Base-by-base conservation (phyloP, 2,888 invertebrate genomes). In the Automeris io region DNA sequence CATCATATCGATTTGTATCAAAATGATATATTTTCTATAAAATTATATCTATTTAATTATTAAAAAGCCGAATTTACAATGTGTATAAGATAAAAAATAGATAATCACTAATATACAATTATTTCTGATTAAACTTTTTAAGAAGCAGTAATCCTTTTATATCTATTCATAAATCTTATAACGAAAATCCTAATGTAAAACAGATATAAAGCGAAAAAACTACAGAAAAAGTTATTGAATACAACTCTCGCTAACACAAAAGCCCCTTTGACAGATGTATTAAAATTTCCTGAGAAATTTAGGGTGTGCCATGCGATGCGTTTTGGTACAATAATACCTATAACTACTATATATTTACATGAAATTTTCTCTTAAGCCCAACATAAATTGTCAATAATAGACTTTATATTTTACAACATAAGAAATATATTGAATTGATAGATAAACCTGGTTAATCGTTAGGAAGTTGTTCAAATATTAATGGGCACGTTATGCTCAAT, bases 401-500 rank as follows among this genome's bases (percentile, higher is more conserved):
- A 65, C 71, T 51, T 45, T 70, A 50, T 33, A 0, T 0, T 3
- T 2, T 8, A 3, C 0, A 3, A 0, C 1, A 29, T 58, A 72
- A 50, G 47, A 53, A 44, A 16, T 23, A 47, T 41, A 46, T 47
- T 66, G 18, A 42, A 33, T 35, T 38, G 41, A 40, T 29, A 25
- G 39, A 45, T 43, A 49, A 45, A 48, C 54, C 46, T 51, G 54
- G 67, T 67, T 76, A 77, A 79, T 76, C 73, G 72, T 54, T 70
- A 71, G 76, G 76, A 76, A 75, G 75, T 76, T 71, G 74, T 75
- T 81, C 71, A 81, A 83, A 81, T 81, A 81, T 82, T 82, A 80
- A 83, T 75, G 70, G 70, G 62, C 57, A 61, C 71, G 78, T 80
- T 79, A 80, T 80, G 81, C 80, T 74, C 82, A 83, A 82, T 82